Conservation (phyloP, 2,113 vertebrate species). For the Nematolebias whitei region DNA sequence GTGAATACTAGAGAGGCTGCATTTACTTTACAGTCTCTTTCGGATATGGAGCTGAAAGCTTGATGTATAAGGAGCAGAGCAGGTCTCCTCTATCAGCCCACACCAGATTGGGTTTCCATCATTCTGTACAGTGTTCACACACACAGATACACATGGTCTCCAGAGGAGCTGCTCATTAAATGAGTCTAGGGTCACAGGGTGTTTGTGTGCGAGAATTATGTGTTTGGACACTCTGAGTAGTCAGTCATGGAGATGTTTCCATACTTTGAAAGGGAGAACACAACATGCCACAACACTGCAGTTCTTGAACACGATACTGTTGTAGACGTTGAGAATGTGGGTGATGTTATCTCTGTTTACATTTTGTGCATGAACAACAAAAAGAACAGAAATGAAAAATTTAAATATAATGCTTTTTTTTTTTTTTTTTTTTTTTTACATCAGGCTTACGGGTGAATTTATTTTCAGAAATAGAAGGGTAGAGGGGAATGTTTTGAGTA, state of each 20-base stretch:
- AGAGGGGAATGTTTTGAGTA: too few species aligned
- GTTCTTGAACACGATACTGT: constrained; percentile 57
- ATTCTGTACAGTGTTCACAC: constrained; percentile 48
- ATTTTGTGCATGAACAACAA: constrained; percentile 56
- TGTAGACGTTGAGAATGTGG: constrained; percentile 49
- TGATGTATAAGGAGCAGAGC: constrained; percentile 59
- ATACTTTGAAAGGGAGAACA: constrained; percentile 53
- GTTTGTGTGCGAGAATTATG: constrained; percentile 66
- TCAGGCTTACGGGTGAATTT: too few species aligned
- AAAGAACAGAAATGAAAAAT: constrained; percentile 28
- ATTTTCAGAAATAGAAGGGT: too few species aligned
- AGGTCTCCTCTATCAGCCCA: constrained; percentile 62
- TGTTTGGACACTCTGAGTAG: constrained; percentile 69
- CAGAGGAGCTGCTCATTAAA: constrained; percentile 63
- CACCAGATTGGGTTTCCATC: constrained; percentile 70
- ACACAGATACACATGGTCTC: constrained; percentile 55
- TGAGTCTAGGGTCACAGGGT: constrained; percentile 53
- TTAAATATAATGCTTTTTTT: not conserved
- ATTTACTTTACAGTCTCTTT: constrained; percentile 43
- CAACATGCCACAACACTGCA: constrained; percentile 49
- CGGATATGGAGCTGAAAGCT: constrained; percentile 47
- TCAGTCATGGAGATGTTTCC: constrained; percentile 68
- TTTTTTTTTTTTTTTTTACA: not conserved
- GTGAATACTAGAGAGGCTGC: constrained; percentile 42
- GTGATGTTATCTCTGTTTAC: constrained; percentile 68